Conservation (phyloP, 2,888 invertebrate species). For the Epicampocera succincta region DNA sequence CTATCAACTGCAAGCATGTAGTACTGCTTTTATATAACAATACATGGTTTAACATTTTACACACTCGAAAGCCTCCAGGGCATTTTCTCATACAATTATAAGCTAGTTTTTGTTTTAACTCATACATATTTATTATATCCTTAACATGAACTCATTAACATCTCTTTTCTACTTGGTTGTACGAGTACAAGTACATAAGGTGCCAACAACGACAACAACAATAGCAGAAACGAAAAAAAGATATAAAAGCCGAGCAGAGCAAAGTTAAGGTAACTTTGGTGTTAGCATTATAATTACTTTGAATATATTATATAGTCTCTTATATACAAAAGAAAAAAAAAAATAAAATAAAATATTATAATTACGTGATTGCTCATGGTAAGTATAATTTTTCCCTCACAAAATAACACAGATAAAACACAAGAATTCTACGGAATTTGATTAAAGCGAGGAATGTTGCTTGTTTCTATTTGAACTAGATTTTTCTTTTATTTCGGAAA, state of each 20-base stretch:
- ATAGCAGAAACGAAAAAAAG: constrained; percentile 8
- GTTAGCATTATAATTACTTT: constrained; percentile 75
- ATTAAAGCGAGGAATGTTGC: constrained; percentile 43
- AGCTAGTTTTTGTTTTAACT: constrained; percentile 36
- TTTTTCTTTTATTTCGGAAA: too few species aligned
- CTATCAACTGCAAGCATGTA: constrained; percentile 66
- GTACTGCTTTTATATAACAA: constrained; percentile 71
- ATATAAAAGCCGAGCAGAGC: constrained; percentile 32
- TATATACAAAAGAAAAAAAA: constrained; percentile 36
- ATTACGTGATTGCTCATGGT: constrained; percentile 70
- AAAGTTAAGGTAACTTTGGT: constrained; percentile 72
- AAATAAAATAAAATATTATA: constrained; percentile 69
- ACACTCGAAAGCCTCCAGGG: constrained; percentile 75
- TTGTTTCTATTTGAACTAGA: constrained; percentile 20
- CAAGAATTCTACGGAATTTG: constrained; percentile 12
- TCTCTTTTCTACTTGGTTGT: constrained; percentile 26
- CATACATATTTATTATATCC: constrained; percentile 52
- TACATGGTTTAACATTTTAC: constrained; percentile 73
- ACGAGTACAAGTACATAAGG: too few species aligned
- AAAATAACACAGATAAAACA: constrained; percentile 1
- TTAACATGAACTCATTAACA: constrained; percentile 68
- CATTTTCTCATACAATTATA: constrained; percentile 67
- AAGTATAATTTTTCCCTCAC: constrained; percentile 2
- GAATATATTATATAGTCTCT: constrained; percentile 33
- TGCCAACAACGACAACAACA: constrained; percentile 10